Evolutionary conservation across 2,888 invertebrate genomes (phyloP).

Genomic region (Lordiphosa fenestrarum): DNA sequence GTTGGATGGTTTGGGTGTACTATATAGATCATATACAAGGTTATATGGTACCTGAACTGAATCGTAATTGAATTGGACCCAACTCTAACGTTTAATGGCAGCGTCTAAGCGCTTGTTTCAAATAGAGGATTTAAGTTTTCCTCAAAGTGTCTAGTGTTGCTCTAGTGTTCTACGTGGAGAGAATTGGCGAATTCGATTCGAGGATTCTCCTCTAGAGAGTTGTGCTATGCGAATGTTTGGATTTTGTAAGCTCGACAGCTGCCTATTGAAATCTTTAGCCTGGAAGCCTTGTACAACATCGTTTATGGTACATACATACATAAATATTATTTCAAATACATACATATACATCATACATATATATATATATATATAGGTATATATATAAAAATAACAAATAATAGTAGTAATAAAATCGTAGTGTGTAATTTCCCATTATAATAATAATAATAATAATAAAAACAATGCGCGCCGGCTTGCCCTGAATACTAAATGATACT

Average conservation of each 20-base stretch:
- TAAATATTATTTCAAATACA: conserved; percentile 59
- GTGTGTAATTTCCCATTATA: conserved; percentile 53
- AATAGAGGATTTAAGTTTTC: conserved; percentile 15
- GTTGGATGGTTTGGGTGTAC: no score
- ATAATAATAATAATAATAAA: conserved; percentile 52
- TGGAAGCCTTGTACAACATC: conserved; percentile 73
- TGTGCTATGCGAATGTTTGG: conserved; percentile 61
- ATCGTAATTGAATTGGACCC: no score
- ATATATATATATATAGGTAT: conserved; percentile 34
- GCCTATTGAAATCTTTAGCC: conserved; percentile 53
- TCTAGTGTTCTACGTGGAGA: conserved; percentile 4
- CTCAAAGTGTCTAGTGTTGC: conserved; percentile 17
- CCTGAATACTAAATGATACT: conserved; percentile 54
- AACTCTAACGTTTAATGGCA: conserved; percentile 11
- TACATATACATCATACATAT: conserved; percentile 52
- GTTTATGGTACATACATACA: conserved; percentile 59
- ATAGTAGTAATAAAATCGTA: conserved; percentile 73
- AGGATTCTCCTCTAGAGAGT: conserved; percentile 36
- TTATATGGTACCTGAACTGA: no score
- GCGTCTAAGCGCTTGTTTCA: conserved; percentile 47
- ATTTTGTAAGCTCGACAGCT: conserved; percentile 58
- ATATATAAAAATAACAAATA: conserved; percentile 73
- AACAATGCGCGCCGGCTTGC: conserved; percentile 66
- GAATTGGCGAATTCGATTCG: conserved; percentile 65
- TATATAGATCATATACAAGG: no score